Conservation (phyloP, 2,888 invertebrate species). For the Ariolimax columbianus region DNA sequence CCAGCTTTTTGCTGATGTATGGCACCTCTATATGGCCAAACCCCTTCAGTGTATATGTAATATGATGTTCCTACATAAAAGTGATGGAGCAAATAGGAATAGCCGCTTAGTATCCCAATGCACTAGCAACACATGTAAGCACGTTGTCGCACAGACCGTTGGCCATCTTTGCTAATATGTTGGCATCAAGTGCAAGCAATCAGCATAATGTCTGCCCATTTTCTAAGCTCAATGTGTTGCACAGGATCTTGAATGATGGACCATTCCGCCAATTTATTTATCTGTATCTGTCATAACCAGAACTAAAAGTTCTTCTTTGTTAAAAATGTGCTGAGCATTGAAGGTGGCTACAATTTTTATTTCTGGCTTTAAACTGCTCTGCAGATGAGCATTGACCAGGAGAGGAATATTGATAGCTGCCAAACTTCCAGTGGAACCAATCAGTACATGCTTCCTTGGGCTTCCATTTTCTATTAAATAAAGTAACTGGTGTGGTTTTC, state of each 20-base stretch:
- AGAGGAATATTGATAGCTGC: conserved; percentile 93
- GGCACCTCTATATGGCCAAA: conserved; percentile 90
- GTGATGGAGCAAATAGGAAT: conserved; percentile 95
- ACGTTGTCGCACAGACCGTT: conserved; percentile 94
- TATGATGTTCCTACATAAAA: conserved; percentile 95
- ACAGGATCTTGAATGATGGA: conserved; percentile 93
- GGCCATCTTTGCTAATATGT: conserved; percentile 95
- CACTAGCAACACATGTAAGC: conserved; percentile 91
- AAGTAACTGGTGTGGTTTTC: too few species aligned
- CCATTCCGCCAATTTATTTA: conserved; percentile 91
- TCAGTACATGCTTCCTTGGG: conserved; percentile 82
- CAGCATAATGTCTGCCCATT: conserved; percentile 95
- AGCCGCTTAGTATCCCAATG: conserved; percentile 91
- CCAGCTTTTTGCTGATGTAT: conserved; percentile 90
- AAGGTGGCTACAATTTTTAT: conserved; percentile 91
- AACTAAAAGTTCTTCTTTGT: conserved; percentile 82
- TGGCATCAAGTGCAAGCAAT: conserved; percentile 98
- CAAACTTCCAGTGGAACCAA: conserved; percentile 97
- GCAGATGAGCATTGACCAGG: conserved; percentile 83
- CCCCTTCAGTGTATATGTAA: conserved; percentile 88
- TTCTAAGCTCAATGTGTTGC: conserved; percentile 93
- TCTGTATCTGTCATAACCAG: conserved; percentile 83
- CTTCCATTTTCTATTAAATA: too few species aligned
- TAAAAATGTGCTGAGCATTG: conserved; percentile 90
- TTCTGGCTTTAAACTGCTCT: conserved; percentile 68